A percentile compares a stretch with the other conserved stretches of the same genome.
Evolutionary conservation across 1,140 invertebrate species (phyloP).

Genomic region (Saccostrea echinata): DNA sequence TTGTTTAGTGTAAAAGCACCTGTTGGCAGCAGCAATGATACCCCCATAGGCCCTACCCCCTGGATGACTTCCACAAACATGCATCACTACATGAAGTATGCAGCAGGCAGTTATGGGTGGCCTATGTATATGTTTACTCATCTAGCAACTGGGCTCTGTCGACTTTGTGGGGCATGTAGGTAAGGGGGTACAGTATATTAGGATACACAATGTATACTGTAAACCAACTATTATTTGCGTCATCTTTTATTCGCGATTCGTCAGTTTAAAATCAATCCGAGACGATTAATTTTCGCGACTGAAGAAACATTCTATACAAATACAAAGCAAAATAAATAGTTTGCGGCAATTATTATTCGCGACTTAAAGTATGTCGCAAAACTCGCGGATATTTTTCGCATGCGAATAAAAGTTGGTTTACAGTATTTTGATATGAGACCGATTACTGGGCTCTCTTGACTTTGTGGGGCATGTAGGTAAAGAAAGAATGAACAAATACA

Average conservation of each 20-base stretch:
- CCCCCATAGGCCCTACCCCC: slow-evolving; percentile 59
- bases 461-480: background rate
- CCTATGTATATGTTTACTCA: slow-evolving; percentile 91
- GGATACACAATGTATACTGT: too few species aligned
- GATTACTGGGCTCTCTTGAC: background rate
- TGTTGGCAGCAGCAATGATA: background rate
- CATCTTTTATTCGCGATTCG: too few species aligned
- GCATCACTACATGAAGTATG: slow-evolving; percentile 88
- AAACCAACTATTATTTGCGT: too few species aligned
- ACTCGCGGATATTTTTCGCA: too few species aligned
- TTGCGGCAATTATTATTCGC: too few species aligned
- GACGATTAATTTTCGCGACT: too few species aligned
- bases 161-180: slow-evolving; percentile 86
- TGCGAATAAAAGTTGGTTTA: too few species aligned
- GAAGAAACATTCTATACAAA: too few species aligned
- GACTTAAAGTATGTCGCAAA: too few species aligned
- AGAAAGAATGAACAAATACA: background rate
- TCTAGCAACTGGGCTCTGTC: slow-evolving; percentile 85
- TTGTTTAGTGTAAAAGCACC: background rate
- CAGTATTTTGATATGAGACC: too few species aligned
- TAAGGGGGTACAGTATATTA: slow-evolving; percentile 74
- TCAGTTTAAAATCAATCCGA: too few species aligned
- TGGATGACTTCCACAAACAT: slow-evolving; percentile 92
- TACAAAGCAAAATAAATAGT: too few species aligned
- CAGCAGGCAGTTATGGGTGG: slow-evolving; percentile 93